phyloP scores from a whole-genome alignment of 2,888 invertebrate species.

The Minunthozetes semirufus region DNA sequence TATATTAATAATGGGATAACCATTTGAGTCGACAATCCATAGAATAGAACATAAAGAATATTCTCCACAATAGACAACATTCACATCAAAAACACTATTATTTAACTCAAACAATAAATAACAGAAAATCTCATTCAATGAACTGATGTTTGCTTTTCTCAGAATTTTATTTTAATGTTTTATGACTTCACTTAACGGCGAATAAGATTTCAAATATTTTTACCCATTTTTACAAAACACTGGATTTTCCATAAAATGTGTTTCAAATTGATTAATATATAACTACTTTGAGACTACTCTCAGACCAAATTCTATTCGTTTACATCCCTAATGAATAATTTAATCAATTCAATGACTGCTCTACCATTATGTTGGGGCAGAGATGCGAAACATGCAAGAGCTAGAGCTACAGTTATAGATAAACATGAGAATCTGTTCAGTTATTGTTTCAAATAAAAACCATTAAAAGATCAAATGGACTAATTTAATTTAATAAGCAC shows the following conservation, averaged over 20 bases:
- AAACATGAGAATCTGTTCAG: too few relatives aligned
- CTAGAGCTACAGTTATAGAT: too few relatives aligned
- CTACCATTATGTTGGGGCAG: too few relatives aligned
- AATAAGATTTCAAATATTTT: background rate
- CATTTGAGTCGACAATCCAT: conserved; percentile 16
- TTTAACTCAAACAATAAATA: conserved; percentile 25
- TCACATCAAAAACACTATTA: conserved; percentile 2
- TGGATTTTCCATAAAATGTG: background rate
- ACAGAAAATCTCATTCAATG: conserved; percentile 22
- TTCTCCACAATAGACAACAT: conserved; percentile 5
- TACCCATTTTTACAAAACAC: background rate
- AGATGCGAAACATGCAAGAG: too few relatives aligned
- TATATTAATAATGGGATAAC: conserved; percentile 20
- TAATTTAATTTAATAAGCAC: too few relatives aligned
- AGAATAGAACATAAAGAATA: background rate
- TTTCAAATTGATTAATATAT: conserved; percentile 23
- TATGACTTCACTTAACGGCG: background rate
- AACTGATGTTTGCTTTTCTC: conserved; percentile 7
- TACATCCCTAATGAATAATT: background rate
- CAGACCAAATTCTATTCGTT: background rate
- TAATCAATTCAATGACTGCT: background rate
- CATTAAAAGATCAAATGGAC: too few relatives aligned
- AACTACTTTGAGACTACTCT: background rate
- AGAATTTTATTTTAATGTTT: conserved; percentile 29
- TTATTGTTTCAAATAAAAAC: too few relatives aligned